Percentiles rank a stretch among this genome's conserved stretches.
Conservation (phyloP, 1,140 invertebrate species). For the Limonius californicus region DNA sequence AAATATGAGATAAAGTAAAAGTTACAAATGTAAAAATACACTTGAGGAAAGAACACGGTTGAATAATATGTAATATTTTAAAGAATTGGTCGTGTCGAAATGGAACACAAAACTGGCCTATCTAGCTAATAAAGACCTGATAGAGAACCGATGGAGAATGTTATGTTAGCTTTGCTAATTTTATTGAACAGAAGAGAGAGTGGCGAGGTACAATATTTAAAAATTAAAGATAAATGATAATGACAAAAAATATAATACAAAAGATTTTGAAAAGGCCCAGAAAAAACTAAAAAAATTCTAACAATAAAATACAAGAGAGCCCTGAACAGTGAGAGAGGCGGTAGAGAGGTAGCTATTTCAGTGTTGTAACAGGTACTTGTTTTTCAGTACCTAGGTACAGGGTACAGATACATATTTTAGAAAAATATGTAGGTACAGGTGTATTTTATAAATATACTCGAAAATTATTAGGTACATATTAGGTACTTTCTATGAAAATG, state of each 20-base stretch:
- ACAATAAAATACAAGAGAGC: constrained; percentile 26
- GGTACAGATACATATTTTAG: too few species aligned
- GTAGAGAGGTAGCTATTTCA: constrained; percentile 24
- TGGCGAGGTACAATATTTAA: constrained; percentile 33
- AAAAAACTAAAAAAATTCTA: constrained; percentile 21
- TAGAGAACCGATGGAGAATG: constrained; percentile 13
- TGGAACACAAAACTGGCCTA: constrained; percentile 15
- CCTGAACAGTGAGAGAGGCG: constrained; percentile 28
- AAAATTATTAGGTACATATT: too few species aligned
- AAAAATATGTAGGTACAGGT: too few species aligned
- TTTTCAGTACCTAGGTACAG: too few species aligned
- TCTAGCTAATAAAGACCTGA: constrained; percentile 10
- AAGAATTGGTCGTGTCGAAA: constrained; percentile 1
- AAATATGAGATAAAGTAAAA: neutral
- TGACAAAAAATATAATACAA: constrained; percentile 22
- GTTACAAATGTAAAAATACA: neutral
- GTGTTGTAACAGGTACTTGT: too few species aligned
- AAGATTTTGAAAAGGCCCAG: constrained; percentile 30
- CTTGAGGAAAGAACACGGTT: neutral
- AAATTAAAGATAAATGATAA: constrained; percentile 29
- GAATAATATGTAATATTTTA: constrained; percentile 9
- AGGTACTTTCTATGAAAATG: too few species aligned
- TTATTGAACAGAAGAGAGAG: constrained; percentile 32
- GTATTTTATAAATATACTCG: too few species aligned
- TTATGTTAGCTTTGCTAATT: constrained; percentile 26